Base-by-base conservation (phyloP, 1,140 invertebrate species). In the Neelides sp. region DNA sequence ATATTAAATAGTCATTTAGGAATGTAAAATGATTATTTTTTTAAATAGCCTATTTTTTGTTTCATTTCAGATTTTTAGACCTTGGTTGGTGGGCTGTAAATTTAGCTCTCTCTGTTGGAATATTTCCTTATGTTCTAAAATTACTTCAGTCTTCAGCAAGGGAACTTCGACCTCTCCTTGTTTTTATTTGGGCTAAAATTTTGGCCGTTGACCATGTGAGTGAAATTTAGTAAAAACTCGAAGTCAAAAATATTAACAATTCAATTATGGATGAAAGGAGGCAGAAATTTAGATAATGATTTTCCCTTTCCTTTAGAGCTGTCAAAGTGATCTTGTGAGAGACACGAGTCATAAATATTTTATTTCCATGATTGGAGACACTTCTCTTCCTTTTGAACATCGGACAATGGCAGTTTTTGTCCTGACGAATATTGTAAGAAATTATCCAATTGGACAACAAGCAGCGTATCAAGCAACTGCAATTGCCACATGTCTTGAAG, bases 161-260 rank as follows among this genome's bases (percentile, higher is more conserved):
- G 59, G 94, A 98, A 68, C 71, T 98, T 47, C 73, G 92, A 27
- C 86, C 91, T 8, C 73, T 94, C 30, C 75, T 99, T 42, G 90
- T 98, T 24, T 97, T 95, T 65, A 97, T 98, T 57, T 99, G 95
- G 95, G 92, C 95, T 4, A 98, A 98, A 74, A 97, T 99, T 59
- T 71, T 98, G 40, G 91, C 93, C 49, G 90, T 98, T 10, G 95
- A 98, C 69, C 82, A 80, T 68, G 89, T 91, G 68, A 76, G 77
- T 76, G 30, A 49, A 12, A 15, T 12, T 23, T 32, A n/a, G 13
- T 48, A 48, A 34, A 41, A 48, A 23, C n/a, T 32, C 2, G 23
- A n/a, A 0, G 23, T 34, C 3, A 46, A 17, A 20, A 57, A 52
- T n/a, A 40, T 26, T 5, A 39, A 20, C 32, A n/a, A n/a, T n/a